These are phyloP conservation scores for Conus canariensis DNA, from an alignment of 2,888 invertebrate genomes.

Conservation along the genomic window DNA sequence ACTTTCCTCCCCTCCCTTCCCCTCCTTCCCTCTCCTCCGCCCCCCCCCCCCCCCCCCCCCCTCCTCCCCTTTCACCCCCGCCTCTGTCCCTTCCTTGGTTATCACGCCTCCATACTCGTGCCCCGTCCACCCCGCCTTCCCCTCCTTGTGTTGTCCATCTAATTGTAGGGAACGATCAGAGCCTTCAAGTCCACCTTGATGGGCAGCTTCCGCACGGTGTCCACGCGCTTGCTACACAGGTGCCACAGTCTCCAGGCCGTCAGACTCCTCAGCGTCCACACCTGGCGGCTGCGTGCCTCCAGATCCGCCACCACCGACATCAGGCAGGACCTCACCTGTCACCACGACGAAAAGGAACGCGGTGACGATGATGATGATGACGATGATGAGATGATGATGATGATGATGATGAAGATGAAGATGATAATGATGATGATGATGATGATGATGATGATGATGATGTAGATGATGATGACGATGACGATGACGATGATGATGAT, in stretches of 20 bases:
- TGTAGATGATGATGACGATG: no score
- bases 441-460: slow-evolving; percentile 43
- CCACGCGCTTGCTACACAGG: slow-evolving; percentile 30
- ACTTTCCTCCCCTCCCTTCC: not conserved
- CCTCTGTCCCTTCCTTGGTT: not conserved
- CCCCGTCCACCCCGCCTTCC: not conserved
- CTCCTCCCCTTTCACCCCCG: not conserved
- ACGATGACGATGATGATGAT: no score
- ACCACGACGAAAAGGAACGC: not conserved
- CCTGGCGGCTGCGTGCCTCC: slow-evolving; percentile 1
- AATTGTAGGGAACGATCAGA: slow-evolving; percentile 38
- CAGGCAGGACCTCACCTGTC: slow-evolving; percentile 40
- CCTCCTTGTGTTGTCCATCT: not conserved
- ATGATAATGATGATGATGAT: no score
- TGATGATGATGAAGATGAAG: not conserved
- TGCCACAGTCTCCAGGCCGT: slow-evolving; percentile 44
- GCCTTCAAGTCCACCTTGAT: slow-evolving; percentile 43
- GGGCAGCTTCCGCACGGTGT: slow-evolving; percentile 30
- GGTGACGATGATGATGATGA: not conserved
- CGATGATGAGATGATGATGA: slow-evolving; percentile 13
- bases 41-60: not conserved
- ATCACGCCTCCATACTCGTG: not conserved
- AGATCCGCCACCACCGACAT: slow-evolving; percentile 23
- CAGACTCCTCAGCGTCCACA: slow-evolving; percentile 29
- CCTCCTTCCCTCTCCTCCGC: not conserved